Conservation (phyloP, 2,888 invertebrate species). For the Zhuqinia jingwanae region DNA sequence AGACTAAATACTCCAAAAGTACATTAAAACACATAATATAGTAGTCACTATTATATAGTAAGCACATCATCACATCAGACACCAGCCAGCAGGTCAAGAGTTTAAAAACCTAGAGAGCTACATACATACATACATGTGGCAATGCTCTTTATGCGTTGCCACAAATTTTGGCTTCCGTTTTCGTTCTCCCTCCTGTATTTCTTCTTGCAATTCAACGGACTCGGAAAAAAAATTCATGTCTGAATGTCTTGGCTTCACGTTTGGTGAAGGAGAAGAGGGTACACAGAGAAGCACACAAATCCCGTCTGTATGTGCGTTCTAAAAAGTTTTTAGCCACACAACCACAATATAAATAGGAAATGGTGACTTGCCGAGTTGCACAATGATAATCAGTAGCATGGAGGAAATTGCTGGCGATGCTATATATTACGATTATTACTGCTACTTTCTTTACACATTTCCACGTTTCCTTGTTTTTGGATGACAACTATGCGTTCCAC, state of each 20-base stretch:
- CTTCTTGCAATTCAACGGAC: slow-evolving; percentile 57
- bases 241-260: slow-evolving; percentile 58
- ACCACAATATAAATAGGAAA: slow-evolving; percentile 36
- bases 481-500: background rate
- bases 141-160: slow-evolving; percentile 38
- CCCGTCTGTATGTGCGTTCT: background rate
- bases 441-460: background rate
- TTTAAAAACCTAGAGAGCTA: slow-evolving; percentile 68
- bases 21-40: no score
- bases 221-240: slow-evolving; percentile 52
- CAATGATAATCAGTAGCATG: background rate
- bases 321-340: background rate
- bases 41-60: no score
- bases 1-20: no score
- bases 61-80: background rate
- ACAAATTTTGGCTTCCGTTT: slow-evolving; percentile 51
- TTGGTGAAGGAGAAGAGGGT: background rate
- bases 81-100: slow-evolving; percentile 69
- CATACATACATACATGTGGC: no score
- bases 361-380: background rate
- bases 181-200: slow-evolving; percentile 40
- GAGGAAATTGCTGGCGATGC: no score
- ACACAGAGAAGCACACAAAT: background rate
- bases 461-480: background rate
- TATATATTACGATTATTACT: no score